Percentiles rank a stretch among this genome's conserved stretches.
Conservation (phyloP, 2,113 vertebrate species). For the Malurus cyaneus region DNA sequence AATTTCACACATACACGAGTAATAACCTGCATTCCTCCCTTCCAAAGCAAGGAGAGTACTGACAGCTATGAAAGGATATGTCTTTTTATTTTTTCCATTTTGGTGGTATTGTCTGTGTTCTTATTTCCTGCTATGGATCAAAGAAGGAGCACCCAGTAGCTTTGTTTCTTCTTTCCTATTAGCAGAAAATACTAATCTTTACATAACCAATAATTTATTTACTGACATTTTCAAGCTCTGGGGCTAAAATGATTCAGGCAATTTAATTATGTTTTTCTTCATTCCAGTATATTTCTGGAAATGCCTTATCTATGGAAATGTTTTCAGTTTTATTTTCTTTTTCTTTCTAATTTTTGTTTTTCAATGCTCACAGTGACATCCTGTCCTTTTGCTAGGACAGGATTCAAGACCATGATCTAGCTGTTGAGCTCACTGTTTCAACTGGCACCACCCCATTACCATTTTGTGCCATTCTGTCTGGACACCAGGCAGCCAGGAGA, state of each 20-base stretch:
- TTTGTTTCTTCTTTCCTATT: neutral
- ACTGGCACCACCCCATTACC: neutral
- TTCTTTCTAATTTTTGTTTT: neutral
- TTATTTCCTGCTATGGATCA: constrained; percentile 2
- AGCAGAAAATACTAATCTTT: constrained; percentile 11
- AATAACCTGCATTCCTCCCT: constrained; percentile 20
- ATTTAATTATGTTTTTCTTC: constrained; percentile 4
- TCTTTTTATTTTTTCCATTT: neutral
- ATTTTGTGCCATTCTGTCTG: neutral
- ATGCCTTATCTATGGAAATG: neutral
- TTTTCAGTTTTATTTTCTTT: neutral
- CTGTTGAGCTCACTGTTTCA: neutral
- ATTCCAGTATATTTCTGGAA: neutral
- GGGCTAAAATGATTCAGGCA: neutral
- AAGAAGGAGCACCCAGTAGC: neutral
- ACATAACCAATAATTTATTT: constrained; percentile 43
- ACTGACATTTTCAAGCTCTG: neutral
- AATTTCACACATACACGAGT: constrained; percentile 5
- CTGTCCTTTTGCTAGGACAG: neutral
- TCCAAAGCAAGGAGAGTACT: constrained; percentile 9
- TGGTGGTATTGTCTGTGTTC: neutral
- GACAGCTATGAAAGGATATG: neutral
- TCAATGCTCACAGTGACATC: neutral
- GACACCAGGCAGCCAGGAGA: neutral
- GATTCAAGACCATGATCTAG: neutral